phyloP scores from a whole-genome alignment of 2,888 invertebrate species.

The Drosophila borborema region DNA sequence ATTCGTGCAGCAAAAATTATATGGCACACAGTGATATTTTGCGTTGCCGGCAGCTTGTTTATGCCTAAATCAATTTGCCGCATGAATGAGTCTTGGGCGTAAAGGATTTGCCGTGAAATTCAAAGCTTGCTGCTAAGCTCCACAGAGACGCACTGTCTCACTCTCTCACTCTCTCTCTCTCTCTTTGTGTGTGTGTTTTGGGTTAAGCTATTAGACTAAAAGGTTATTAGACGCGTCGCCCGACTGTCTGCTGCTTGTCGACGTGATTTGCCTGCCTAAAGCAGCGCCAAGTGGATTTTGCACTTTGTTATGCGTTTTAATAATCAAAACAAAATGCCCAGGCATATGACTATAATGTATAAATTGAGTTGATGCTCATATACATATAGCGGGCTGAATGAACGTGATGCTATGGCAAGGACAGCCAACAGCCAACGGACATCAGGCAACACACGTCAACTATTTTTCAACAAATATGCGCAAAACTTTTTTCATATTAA shows the following conservation, averaged over 20 bases:
- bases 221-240: conserved; percentile 54
- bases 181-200: conserved; percentile 11
- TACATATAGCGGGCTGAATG: conserved; percentile 18
- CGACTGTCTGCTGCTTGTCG: conserved; percentile 30
- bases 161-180: background rate
- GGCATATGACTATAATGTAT: conserved; percentile 55
- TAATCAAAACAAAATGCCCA: conserved; percentile 64
- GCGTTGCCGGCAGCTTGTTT: conserved; percentile 57
- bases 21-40: conserved; percentile 39
- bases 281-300: conserved; percentile 54
- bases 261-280: conserved; percentile 64
- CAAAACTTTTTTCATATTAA: conserved; percentile 64
- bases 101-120: conserved; percentile 29
- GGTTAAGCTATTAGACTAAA: conserved; percentile 69
- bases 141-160: background rate
- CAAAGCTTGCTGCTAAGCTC: conserved; percentile 33
- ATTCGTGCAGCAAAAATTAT: conserved; percentile 54
- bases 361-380: conserved; percentile 54
- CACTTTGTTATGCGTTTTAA: conserved; percentile 67
- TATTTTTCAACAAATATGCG: conserved; percentile 65
- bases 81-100: conserved; percentile 74
- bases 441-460: conserved; percentile 51
- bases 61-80: conserved; percentile 81
- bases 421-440: conserved; percentile 41
- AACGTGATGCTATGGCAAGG: conserved; percentile 35